Conservation (phyloP, 1,140 invertebrate species). For the Sipha flava region DNA sequence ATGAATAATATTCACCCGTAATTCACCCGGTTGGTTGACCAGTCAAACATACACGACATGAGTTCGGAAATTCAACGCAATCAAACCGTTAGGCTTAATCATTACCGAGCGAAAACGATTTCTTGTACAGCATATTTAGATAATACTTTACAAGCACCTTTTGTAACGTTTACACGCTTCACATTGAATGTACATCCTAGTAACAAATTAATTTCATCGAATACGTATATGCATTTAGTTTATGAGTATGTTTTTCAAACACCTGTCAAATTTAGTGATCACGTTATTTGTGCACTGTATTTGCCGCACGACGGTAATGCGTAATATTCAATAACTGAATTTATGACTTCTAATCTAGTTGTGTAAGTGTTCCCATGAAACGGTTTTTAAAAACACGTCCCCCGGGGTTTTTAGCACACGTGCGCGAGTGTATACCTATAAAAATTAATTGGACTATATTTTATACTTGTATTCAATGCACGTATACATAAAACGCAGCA, state of each 20-base stretch:
- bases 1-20: too few species aligned
- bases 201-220: background rate
- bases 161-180: too few species aligned
- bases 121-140: too few species aligned
- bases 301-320: background rate
- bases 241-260: background rate
- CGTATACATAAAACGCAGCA: background rate
- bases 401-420: background rate
- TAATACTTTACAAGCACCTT: too few species aligned
- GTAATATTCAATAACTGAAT: slow-evolving; percentile 2
- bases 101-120: too few species aligned
- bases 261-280: background rate
- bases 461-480: background rate
- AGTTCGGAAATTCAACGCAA: too few species aligned
- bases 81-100: too few species aligned
- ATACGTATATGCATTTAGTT: too few species aligned
- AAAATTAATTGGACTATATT: slow-evolving; percentile 6
- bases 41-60: too few species aligned
- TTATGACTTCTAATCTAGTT: background rate
- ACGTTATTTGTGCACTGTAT: background rate
- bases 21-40: too few species aligned
- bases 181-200: background rate
- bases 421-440: background rate
- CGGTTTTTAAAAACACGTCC: background rate
- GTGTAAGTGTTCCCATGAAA: background rate